phyloP scores from a whole-genome alignment of 2,113 vertebrate species.

The Hyla sarda region DNA sequence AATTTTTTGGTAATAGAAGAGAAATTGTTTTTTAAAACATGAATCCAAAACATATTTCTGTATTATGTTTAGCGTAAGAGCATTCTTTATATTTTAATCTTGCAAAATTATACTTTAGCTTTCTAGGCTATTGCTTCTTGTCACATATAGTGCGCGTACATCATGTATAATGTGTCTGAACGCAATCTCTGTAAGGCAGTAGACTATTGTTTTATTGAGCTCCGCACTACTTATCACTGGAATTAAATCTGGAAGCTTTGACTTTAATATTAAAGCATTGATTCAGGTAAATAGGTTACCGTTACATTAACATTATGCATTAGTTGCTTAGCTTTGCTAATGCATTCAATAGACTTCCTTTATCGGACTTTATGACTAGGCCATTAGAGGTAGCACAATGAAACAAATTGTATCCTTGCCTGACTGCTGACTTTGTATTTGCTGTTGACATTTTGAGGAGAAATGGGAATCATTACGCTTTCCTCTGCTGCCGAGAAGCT shows the following conservation, averaged over 20 bases:
- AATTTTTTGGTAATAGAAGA: background rate
- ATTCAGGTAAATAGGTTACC: slow-evolving; percentile 46
- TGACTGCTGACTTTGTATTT: slow-evolving; percentile 92
- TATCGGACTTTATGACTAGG: slow-evolving; percentile 48
- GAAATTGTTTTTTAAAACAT: slow-evolving; percentile 11
- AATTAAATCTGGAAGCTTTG: slow-evolving; percentile 39
- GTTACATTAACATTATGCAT: slow-evolving; percentile 54
- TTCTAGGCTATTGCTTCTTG: slow-evolving; percentile 29
- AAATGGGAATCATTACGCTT: slow-evolving; percentile 76
- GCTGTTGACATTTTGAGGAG: slow-evolving; percentile 79
- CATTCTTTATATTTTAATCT: slow-evolving; percentile 26
- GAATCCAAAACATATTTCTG: background rate
- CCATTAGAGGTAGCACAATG: slow-evolving; percentile 52
- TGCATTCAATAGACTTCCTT: slow-evolving; percentile 54
- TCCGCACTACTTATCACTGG: slow-evolving; percentile 35
- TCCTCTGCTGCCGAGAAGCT: slow-evolving; percentile 95
- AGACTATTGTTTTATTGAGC: slow-evolving; percentile 38
- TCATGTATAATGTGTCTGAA: slow-evolving; percentile 26
- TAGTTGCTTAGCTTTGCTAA: slow-evolving; percentile 53
- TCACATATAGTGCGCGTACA: slow-evolving; percentile 30
- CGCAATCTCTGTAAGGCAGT: background rate
- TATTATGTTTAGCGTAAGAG: background rate
- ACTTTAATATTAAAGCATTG: slow-evolving; percentile 51
- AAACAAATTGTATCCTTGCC: slow-evolving; percentile 72
- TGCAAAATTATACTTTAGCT: background rate